Percentiles rank a stretch among this genome's conserved stretches.
Conservation (phyloP, 2,797 vertebrate genomes). For the Rhincodon typus region DNA sequence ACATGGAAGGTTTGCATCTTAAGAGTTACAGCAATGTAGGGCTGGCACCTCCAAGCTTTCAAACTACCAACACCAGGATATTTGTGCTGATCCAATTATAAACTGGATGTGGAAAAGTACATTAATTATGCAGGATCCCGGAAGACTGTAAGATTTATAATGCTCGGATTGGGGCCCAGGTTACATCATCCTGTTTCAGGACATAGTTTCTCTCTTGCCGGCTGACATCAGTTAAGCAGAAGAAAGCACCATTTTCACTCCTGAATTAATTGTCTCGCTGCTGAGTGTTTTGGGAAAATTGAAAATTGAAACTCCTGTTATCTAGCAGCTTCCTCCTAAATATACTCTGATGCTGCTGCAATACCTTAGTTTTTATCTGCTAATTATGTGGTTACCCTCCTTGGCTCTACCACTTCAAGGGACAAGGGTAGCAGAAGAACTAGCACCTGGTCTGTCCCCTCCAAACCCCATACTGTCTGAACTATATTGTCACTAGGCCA, state of each 20-base stretch:
- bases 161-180: background rate
- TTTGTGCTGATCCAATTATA: background rate
- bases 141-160: background rate
- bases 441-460: background rate
- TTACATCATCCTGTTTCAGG: slow-evolving; percentile 14
- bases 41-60: background rate
- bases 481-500: background rate
- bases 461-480: background rate
- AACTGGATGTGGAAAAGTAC: background rate
- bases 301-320: background rate
- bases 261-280: slow-evolving; percentile 12
- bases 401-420: background rate
- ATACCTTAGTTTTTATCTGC: too few species aligned
- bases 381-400: background rate
- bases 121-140: background rate
- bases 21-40: background rate
- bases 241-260: background rate
- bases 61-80: background rate
- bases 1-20: background rate
- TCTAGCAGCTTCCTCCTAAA: background rate
- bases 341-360: too few species aligned
- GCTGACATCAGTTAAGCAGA: slow-evolving; percentile 7
- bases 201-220: background rate
- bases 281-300: background rate
- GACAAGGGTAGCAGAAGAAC: background rate